These are phyloP conservation scores for Cantharis flavilabris DNA, from an alignment of 2,888 invertebrate genomes.

Conservation along the genomic window DNA sequence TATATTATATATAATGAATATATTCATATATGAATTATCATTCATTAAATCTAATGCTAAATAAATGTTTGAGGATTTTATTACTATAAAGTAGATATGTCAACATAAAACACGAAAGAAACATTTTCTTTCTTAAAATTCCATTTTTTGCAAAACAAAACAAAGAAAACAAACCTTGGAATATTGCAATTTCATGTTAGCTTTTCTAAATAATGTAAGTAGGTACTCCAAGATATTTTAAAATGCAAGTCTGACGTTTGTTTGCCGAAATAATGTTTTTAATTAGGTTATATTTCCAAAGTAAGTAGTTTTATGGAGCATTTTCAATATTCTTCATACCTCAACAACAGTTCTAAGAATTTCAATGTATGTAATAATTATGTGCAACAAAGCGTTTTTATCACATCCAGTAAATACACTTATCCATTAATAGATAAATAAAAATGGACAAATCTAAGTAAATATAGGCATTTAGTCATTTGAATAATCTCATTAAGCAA, in stretches of 20 bases:
- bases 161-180: background rate
- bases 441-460: too few relatives aligned
- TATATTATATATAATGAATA: too few relatives aligned
- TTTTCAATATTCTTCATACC: too few relatives aligned
- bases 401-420: background rate
- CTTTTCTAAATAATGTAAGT: background rate
- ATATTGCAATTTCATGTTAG: too few relatives aligned
- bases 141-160: background rate
- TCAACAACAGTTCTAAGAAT: background rate
- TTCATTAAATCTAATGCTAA: background rate
- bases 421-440: too few relatives aligned
- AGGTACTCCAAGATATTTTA: background rate
- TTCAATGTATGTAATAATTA: background rate
- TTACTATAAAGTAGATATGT: background rate
- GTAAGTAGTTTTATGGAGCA: background rate
- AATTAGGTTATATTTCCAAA: background rate
- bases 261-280: background rate
- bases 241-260: background rate
- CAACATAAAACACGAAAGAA: background rate
- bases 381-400: background rate
- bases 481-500: too few relatives aligned
- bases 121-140: background rate
- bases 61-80: background rate
- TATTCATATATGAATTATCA: too few relatives aligned
- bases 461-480: too few relatives aligned